phyloP scores from a whole-genome alignment of 1,140 invertebrate genomes.

The Lutraria rhynchaena region DNA sequence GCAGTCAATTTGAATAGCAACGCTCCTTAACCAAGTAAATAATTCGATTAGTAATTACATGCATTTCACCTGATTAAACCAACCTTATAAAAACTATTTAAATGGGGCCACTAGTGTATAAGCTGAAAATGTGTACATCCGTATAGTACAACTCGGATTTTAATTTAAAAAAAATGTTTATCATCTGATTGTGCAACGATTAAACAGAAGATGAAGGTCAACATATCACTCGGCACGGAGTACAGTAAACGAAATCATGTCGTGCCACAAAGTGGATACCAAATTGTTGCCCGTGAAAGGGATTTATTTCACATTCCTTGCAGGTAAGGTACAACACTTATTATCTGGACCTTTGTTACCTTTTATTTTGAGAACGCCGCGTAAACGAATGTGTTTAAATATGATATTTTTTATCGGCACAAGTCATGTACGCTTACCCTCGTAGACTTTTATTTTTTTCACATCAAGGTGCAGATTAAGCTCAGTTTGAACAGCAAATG shows the following conservation, averaged over 20 bases:
- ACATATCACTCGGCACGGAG: no score
- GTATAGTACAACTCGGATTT: no score
- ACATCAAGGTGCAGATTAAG: not conserved
- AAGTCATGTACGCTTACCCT: not conserved
- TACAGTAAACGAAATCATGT: not conserved
- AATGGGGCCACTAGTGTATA: no score
- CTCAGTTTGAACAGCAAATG: not conserved
- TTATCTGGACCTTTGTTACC: not conserved
- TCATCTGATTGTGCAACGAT: no score
- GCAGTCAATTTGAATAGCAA: no score
- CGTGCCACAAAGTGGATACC: slow-evolving; percentile 85
- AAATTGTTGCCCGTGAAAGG: slow-evolving; percentile 92
- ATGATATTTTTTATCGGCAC: not conserved
- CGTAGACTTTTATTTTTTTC: not conserved
- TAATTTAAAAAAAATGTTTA: no score
- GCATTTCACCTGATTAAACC: no score
- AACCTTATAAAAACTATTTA: no score
- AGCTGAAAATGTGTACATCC: no score
- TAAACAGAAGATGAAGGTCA: no score
- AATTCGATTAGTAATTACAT: no score
- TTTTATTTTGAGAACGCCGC: not conserved
- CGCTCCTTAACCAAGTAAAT: no score
- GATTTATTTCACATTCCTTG: slow-evolving; percentile 94
- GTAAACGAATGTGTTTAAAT: not conserved
- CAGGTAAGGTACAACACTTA: slow-evolving; percentile 86